Conservation (phyloP, 2,888 invertebrate species). For the Callinectes sapidus region DNA sequence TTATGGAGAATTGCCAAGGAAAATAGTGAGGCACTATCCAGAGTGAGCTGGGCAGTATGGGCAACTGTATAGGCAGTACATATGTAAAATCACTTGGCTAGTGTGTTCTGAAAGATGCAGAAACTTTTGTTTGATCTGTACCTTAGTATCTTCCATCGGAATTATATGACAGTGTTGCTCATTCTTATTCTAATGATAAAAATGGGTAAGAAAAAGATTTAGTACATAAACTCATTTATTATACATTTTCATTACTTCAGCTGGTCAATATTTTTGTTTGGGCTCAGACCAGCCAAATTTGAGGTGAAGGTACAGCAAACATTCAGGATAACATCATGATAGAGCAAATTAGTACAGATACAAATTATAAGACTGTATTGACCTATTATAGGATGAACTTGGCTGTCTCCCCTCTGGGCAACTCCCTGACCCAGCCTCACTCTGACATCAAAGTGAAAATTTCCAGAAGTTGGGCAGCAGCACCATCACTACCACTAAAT, state of each 20-base stretch:
- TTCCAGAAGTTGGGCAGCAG: constrained; percentile 4
- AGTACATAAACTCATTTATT: constrained; percentile 65
- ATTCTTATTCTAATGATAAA: not conserved
- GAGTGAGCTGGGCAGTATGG: not conserved
- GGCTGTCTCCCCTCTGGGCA: constrained; percentile 6
- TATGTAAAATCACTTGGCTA: too few species aligned
- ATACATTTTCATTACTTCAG: constrained; percentile 59
- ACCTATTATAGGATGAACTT: constrained; percentile 20
- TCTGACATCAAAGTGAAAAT: not conserved
- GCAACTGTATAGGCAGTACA: not conserved
- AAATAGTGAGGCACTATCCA: too few species aligned
- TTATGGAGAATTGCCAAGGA: too few species aligned
- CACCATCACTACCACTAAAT: not conserved
- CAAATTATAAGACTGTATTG: constrained; percentile 48
- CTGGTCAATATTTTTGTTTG: constrained; percentile 45
- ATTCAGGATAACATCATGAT: constrained; percentile 58
- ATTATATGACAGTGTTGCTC: not conserved
- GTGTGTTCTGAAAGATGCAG: too few species aligned
- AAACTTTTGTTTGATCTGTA: too few species aligned
- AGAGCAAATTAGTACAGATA: constrained; percentile 56
- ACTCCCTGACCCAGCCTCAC: constrained; percentile 17
- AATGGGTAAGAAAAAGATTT: not conserved
- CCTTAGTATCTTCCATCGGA: too few species aligned
- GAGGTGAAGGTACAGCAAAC: constrained; percentile 68
- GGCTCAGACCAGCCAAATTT: constrained; percentile 54